Evolutionary conservation across 2,797 vertebrate genomes (phyloP).

Genomic region (Ctenopoma kingsleyae): DNA sequence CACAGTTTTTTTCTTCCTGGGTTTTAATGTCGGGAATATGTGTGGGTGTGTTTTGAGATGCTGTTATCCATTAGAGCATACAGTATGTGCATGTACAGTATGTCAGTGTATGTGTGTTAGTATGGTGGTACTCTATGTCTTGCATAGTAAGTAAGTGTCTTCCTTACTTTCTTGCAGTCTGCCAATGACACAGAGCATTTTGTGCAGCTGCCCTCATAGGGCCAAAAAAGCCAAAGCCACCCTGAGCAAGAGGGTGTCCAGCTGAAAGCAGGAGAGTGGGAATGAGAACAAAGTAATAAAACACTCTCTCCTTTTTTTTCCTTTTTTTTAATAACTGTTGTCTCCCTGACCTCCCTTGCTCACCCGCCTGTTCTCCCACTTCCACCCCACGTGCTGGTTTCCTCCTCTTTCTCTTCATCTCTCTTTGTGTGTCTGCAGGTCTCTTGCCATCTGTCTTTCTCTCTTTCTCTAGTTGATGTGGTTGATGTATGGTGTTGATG

Average conservation of each 20-base stretch:
- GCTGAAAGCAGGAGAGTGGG: constrained; percentile 73
- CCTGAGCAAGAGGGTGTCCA: constrained; percentile 69
- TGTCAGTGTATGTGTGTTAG: constrained; percentile 17
- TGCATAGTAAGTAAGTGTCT: constrained; percentile 61
- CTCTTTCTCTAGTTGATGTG: constrained; percentile 62
- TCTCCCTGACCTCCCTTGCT: constrained; percentile 68
- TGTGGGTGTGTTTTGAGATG: constrained; percentile 45
- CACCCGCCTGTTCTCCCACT: constrained; percentile 56
- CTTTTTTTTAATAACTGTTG: constrained; percentile 59
- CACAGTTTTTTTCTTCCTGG: constrained; percentile 40
- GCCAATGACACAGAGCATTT: constrained; percentile 72
- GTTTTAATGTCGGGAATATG: constrained; percentile 33
- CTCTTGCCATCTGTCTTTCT: constrained; percentile 41
- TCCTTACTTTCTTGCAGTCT: constrained; percentile 79
- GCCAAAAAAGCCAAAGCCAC: constrained; percentile 52
- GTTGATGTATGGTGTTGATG: constrained; percentile 78
- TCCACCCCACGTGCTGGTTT: constrained; percentile 62
- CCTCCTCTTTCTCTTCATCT: constrained; percentile 40
- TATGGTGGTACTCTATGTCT: constrained; percentile 34
- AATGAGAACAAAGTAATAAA: constrained; percentile 76
- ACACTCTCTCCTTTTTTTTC: constrained; percentile 59
- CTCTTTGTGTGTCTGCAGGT: constrained; percentile 61
- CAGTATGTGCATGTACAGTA: constrained; percentile 26
- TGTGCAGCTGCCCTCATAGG: constrained; percentile 75
- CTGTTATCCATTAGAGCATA: constrained; percentile 36